Base-by-base conservation (phyloP, 2,113 vertebrate species). In the Trematocara marginatum region DNA sequence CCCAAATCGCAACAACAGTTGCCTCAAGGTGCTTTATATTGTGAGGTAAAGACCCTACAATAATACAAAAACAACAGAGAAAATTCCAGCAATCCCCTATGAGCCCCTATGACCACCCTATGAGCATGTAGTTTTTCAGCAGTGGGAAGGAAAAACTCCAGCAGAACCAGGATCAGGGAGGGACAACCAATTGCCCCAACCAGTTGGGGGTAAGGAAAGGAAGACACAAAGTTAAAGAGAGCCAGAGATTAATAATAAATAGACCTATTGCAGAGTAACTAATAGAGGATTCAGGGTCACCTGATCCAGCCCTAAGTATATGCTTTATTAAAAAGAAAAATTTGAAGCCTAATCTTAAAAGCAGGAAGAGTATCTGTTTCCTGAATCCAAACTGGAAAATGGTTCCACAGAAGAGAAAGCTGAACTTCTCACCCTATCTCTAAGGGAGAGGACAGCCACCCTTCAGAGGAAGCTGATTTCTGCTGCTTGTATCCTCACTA, bases 171-270 rank as follows among this genome's bases (percentile, higher is more conserved):
- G 26, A 31, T 59, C 56, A 59, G 13, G 26, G 56, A 59, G 56
- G 13, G 7, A 6, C 26, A 0, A 31, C 26, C 26, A 59, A 0
- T 9, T 57, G 0, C 13, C 7, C 6, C 23, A 5, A 57, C 54
- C 12, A 8, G 54, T 57, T 57, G 54, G 54, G 26, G 54, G 26
- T 56, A 15, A 29, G 0, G 23, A 29, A 57, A 57, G 23, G 12
- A 57, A 57, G 23, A 56, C 54, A 56, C 53, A 57, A 57, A 57
- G 54, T 15, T 15, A 57, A 57, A 57, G 54, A 26, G 20, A 56
- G 11, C 53, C 53, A 56, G 11, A 56, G 11, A 56, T 26, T 56
- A 56, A 26, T 26, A 4, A 29, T 57, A 57, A 57, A 57, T 57
- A 57, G 1, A 57, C 26, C 12, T 57, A 57, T 8, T 29, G 4